Base-by-base conservation (phyloP, 2,113 vertebrate species). In the Spilogale gracilis region DNA sequence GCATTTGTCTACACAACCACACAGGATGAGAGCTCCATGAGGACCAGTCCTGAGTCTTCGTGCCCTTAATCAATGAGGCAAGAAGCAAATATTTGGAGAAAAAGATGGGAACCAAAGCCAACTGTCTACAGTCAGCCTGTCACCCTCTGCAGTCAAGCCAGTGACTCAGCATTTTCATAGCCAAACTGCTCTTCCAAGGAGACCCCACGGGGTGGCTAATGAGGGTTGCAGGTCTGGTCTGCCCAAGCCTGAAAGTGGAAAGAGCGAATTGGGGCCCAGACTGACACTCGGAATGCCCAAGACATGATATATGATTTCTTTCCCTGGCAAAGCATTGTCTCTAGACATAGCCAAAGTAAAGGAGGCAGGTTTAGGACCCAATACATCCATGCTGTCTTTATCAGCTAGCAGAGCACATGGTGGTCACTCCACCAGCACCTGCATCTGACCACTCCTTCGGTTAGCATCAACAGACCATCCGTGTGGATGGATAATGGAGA, bases 301-400 rank as follows among this genome's bases (percentile, higher is more conserved):
- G 38, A 81, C 27, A 43, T 3, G 5, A 91, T 58, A 50, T 27
- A 43, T 9, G 21, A 14, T 91, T 93, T 87, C 52, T 74, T 93
- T 86, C 50, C 52, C 52, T 85, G 10, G 81, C n/a, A 50, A 92
- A 52, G 86, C 3, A 12, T 71, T 82, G 18, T 92, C 58, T 93
- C 43, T 38, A 73, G 76, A 79, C 21, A 61, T 30, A 88, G 69
- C 82, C 45, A 89, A 91, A 89, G 93, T 52, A 84, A 95, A 98
- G 95, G 86, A 95, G 95, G 93, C 81, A 86, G 80, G 84, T 91
- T 96, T 96, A 95, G 91, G 71, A 93, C 88, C 74, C 69, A 97
- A 87, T 97, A 97, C 94, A 96, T 97, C 97, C 96, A 89, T 50
- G 5, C 81, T 79, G 45, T 65, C 69, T 96, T 97, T 92, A 89